Conservation (phyloP, 2,888 invertebrate species). For the Calliphora vomitoria region DNA sequence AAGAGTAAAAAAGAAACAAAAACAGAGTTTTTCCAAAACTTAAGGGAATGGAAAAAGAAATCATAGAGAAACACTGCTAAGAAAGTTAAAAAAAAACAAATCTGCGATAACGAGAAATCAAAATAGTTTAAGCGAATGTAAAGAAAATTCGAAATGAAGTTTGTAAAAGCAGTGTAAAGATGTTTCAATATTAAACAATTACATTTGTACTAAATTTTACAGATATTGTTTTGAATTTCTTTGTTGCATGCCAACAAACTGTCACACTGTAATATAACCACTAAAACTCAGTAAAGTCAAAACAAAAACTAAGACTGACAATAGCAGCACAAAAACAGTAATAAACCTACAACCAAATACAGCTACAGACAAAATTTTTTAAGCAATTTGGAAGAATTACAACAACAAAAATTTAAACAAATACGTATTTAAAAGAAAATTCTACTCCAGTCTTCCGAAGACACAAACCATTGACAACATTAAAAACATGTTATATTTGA, state of each 20-base stretch:
- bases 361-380: not conserved
- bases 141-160: not conserved
- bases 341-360: not conserved
- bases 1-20: not conserved
- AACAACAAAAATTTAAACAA: not conserved
- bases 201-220: not conserved
- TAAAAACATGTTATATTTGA: not conserved
- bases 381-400: not conserved
- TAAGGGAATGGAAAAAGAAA: not conserved
- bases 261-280: not conserved
- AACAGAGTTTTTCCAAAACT: not conserved
- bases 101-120: not conserved
- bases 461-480: not conserved
- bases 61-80: not conserved
- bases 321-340: not conserved
- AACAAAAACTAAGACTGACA: slow-evolving; percentile 16
- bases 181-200: too few relatives aligned
- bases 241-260: not conserved
- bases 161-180: not conserved
- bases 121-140: not conserved
- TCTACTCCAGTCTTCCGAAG: not conserved
- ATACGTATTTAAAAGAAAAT: not conserved
- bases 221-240: not conserved
- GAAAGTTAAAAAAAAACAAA: not conserved
- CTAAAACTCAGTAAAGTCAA: slow-evolving; percentile 9